These are phyloP conservation scores for Rhagium mordax DNA, from an alignment of 2,888 invertebrate species.

Conservation along the genomic window DNA sequence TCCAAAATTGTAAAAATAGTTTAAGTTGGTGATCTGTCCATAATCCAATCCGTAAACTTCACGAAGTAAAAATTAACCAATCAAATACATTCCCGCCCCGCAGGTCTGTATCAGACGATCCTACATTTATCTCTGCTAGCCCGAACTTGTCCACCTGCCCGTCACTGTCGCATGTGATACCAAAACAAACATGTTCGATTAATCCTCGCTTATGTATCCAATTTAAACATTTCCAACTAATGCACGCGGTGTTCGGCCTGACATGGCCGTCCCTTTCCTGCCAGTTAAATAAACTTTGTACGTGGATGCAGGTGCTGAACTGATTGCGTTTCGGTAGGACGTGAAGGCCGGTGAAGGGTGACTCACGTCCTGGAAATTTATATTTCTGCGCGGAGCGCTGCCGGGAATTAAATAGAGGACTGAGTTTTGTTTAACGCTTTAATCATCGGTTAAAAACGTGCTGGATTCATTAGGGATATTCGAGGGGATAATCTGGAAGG, in stretches of 20 bases:
- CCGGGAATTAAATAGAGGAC: background rate
- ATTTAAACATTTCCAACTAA: conserved; percentile 6
- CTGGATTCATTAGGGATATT: no score
- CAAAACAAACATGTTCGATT: background rate
- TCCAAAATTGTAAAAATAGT: no score
- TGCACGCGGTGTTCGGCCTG: conserved; percentile 8
- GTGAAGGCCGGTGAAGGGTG: background rate
- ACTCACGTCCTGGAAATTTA: background rate
- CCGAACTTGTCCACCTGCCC: background rate
- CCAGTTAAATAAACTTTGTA: conserved; percentile 18
- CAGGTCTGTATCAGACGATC: no score
- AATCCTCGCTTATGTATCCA: conserved; percentile 21
- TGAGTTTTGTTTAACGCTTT: background rate
- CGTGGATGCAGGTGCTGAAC: conserved; percentile 2
- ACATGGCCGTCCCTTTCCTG: conserved; percentile 8
- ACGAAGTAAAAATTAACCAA: no score
- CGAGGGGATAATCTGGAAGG: no score
- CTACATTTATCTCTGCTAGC: background rate
- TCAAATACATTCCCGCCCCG: no score
- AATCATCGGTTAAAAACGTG: no score
- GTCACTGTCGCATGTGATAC: background rate
- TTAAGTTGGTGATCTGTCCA: no score
- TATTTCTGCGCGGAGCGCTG: background rate
- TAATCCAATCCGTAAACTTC: no score
- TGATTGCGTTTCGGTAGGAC: background rate